These are phyloP conservation scores for Lithophane ornitopus DNA, from an alignment of 2,888 invertebrate species.

Conservation along the genomic window DNA sequence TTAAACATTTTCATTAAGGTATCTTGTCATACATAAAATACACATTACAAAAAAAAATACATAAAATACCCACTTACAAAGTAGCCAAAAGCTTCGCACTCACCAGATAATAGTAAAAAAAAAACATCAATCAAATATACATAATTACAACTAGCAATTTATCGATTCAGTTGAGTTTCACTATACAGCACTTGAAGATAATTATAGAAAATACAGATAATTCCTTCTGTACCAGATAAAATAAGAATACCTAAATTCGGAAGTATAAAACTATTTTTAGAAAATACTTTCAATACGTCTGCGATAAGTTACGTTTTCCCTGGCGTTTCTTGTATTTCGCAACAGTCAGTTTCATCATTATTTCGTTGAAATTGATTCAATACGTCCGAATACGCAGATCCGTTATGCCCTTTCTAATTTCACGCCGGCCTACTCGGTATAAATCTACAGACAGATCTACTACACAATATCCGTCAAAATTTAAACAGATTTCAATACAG, in stretches of 20 bases:
- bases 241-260: background rate
- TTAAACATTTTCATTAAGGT: too few relatives aligned
- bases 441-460: background rate
- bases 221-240: background rate
- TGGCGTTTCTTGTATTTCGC: conserved; percentile 17
- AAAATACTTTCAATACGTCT: background rate
- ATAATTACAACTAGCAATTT: background rate
- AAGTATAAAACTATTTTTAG: background rate
- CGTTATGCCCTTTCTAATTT: conserved; percentile 57
- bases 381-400: conserved; percentile 45
- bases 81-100: too few relatives aligned
- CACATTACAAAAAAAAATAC: too few relatives aligned
- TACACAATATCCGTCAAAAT: conserved; percentile 49
- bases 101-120: too few relatives aligned
- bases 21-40: too few relatives aligned
- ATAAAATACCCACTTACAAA: too few relatives aligned
- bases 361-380: conserved; percentile 47
- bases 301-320: background rate
- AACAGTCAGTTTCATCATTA: conserved; percentile 37
- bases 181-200: background rate
- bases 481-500: conserved; percentile 20
- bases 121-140: too few relatives aligned
- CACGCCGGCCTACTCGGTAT: conserved; percentile 11
- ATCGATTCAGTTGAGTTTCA: background rate
- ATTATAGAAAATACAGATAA: background rate